Evolutionary conservation across 2,888 invertebrate species (phyloP).

Genomic region (Amaurobius ferox): DNA sequence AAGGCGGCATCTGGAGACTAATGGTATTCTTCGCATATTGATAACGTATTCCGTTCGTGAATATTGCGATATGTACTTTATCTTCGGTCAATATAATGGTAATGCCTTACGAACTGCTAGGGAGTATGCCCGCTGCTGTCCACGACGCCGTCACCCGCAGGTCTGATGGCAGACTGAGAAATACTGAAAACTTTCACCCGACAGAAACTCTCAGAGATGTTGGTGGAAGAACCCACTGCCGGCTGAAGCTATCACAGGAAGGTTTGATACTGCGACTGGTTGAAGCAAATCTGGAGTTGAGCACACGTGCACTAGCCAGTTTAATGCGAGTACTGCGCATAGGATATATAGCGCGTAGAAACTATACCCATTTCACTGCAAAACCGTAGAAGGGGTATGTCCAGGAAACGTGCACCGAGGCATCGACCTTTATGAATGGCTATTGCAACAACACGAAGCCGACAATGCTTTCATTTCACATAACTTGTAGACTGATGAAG

Average conservation of each 20-base stretch:
- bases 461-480: not conserved
- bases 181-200: not conserved
- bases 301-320: not conserved
- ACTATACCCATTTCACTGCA: not conserved
- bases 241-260: not conserved
- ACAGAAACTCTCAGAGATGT: not conserved
- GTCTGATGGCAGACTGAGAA: not conserved
- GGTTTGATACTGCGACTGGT: not conserved
- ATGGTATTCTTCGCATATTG: not conserved
- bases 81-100: not conserved
- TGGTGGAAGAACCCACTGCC: not conserved
- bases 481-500: not conserved
- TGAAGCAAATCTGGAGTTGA: not conserved
- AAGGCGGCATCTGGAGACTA: not conserved
- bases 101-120: no score
- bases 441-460: constrained; percentile 1
- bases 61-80: not conserved
- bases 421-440: not conserved
- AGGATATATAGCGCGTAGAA: not conserved
- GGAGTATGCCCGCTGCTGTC: not conserved
- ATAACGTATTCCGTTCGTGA: no score
- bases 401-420: not conserved
- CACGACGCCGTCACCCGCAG: not conserved
- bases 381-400: not conserved
- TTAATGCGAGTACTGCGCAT: not conserved